These are phyloP conservation scores for Gadus chalcogrammus DNA, from an alignment of 2,113 vertebrate genomes.

Conservation along the genomic window DNA sequence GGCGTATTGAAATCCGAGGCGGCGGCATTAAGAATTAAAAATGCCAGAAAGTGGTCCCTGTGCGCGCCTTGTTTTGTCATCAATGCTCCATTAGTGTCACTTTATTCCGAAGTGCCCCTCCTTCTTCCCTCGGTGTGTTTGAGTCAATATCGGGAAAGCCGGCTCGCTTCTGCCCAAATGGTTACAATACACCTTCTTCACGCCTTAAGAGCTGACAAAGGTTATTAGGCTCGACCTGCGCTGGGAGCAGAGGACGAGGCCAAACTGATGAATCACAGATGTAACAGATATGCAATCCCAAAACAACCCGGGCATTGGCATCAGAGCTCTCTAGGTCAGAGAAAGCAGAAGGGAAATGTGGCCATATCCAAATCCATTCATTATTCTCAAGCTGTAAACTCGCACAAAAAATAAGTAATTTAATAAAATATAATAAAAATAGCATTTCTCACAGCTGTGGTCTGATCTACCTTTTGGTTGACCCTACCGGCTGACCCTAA, in stretches of 20 bases:
- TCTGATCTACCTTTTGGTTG: neutral
- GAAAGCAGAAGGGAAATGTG: conserved; percentile 18
- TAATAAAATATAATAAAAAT: neutral
- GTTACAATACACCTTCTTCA: conserved; percentile 77
- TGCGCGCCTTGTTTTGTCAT: conserved; percentile 77
- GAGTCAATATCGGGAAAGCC: conserved; percentile 76
- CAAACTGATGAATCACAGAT: conserved; percentile 46
- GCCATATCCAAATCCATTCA: conserved; percentile 12
- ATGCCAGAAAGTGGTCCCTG: conserved; percentile 72
- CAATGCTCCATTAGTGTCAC: conserved; percentile 81
- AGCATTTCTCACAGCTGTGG: neutral
- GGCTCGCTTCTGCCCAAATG: conserved; percentile 72
- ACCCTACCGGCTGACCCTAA: conserved; percentile 2
- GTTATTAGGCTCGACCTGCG: conserved; percentile 63
- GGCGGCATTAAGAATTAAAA: conserved; percentile 75
- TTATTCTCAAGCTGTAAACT: conserved; percentile 23
- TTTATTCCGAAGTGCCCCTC: conserved; percentile 69
- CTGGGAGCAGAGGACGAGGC: conserved; percentile 17
- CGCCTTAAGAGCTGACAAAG: conserved; percentile 74
- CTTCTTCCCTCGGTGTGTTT: conserved; percentile 55
- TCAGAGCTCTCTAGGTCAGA: conserved; percentile 1
- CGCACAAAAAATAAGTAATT: neutral
- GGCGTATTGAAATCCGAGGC: conserved; percentile 75
- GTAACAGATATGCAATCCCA: conserved; percentile 45
- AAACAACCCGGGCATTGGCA: conserved; percentile 35